These are phyloP conservation scores for Mormyrus iriodes DNA, from an alignment of 2,113 vertebrate species.

Conservation along the genomic window DNA sequence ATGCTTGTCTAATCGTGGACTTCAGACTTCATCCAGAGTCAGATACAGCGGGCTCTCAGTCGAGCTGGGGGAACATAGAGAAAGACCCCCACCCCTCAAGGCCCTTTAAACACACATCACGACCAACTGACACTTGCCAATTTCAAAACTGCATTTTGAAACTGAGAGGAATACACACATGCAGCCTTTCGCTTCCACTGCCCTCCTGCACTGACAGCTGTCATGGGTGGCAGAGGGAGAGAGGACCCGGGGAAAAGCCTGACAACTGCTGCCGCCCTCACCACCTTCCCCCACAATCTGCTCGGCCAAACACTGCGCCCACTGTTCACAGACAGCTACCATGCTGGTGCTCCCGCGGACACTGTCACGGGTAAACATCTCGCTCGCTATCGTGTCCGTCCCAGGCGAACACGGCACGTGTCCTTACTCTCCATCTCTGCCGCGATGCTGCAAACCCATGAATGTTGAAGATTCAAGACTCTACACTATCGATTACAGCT, in stretches of 20 bases:
- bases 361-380: background rate
- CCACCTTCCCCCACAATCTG: background rate
- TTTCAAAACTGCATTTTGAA: constrained; percentile 4
- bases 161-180: background rate
- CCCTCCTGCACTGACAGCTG: background rate
- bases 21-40: constrained; percentile 60
- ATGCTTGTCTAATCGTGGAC: constrained; percentile 63
- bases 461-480: background rate
- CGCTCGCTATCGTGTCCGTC: background rate
- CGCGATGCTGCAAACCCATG: background rate
- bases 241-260: background rate
- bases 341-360: background rate
- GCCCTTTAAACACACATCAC: background rate
- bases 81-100: constrained; percentile 32
- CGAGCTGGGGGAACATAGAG: constrained; percentile 41
- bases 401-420: background rate
- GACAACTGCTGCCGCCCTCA: background rate
- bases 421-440: background rate
- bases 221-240: background rate
- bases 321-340: background rate
- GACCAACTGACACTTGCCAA: constrained; percentile 19
- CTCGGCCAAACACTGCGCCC: background rate
- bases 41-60: constrained; percentile 45
- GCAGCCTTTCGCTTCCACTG: background rate
- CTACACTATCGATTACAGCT: background rate